Evolutionary conservation across 2,888 invertebrate genomes (phyloP).

Genomic region (Eristalinus aeneus): DNA sequence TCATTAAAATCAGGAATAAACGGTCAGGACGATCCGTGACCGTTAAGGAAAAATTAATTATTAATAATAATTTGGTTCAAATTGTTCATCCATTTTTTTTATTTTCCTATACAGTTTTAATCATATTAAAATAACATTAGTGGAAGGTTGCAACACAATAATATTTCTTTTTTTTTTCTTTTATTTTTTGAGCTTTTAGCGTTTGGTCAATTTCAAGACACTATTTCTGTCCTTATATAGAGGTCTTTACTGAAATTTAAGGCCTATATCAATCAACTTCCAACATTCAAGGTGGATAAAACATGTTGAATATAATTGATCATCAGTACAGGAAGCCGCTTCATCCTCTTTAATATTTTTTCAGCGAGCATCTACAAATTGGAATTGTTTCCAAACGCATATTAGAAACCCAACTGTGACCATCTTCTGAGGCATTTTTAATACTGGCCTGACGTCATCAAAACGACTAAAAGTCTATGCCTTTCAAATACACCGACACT

Average conservation of each 20-base stretch:
- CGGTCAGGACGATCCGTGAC: too few species aligned
- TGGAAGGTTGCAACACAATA: too few species aligned
- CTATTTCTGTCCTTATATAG: neutral
- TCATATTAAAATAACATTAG: too few species aligned
- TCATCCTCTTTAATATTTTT: conserved; percentile 48
- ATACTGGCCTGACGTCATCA: conserved; percentile 59
- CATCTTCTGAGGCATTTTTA: conserved; percentile 59
- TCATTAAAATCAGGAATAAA: too few species aligned
- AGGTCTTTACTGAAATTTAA: neutral
- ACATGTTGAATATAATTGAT: conserved; percentile 24
- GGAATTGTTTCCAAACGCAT: conserved; percentile 39
- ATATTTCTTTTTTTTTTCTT: neutral
- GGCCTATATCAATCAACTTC: neutral
- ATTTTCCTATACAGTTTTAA: too few species aligned
- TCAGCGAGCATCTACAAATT: conserved; percentile 37
- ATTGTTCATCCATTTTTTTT: too few species aligned
- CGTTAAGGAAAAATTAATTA: too few species aligned
- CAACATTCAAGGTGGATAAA: neutral
- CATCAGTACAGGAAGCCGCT: conserved; percentile 59
- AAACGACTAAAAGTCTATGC: conserved; percentile 63
- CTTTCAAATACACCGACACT: conserved; percentile 64
- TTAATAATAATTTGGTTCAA: too few species aligned
- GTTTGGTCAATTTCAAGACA: neutral
- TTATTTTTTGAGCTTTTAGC: neutral
- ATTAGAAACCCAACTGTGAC: conserved; percentile 63